Base-by-base conservation (phyloP, 1,140 invertebrate species). In the Zaprionus africanus region DNA sequence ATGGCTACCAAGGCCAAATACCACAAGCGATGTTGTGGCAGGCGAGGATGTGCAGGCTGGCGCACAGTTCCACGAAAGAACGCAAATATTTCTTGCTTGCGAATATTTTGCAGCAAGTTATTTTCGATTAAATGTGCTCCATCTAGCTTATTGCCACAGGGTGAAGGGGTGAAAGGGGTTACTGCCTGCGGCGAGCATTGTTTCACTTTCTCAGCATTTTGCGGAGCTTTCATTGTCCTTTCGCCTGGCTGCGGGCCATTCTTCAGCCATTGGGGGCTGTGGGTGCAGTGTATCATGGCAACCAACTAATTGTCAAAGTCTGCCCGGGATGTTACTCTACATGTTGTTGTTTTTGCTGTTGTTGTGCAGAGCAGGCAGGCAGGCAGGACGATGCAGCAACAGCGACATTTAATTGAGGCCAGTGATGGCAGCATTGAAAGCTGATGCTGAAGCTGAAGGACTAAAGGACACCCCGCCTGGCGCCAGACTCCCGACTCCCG, bases 351-450 rank as follows among this genome's bases (percentile, higher is more conserved):
- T 58, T 34, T 79, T 38, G 24, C 31, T 43, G 0, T 36, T 9
- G 15, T 51, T 49, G 15, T 34, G 46, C 28, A 36, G n/a, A n/a
- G n/a, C n/a, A 4, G 31, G 7, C 9, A 34, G 31, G 31, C 31
- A 34, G 9, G 9, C 34, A 19, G 63, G 9, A 28, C 22, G 51
- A 38, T n/a, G 63, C 64, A 56, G 36, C 26, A n/a, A n/a, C 34
- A 56, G 51, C 53, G 63, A 63, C 63, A 58, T 68, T 68, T 68
- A 68, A 68, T 68, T 68, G 65, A 58, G 65, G 59, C 54, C 51
- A 13, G 31, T 51, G 65, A 49, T 24, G 54, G 51, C 51, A 56
- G 36, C 53, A 43, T 41, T 31, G 34, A 57, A 41, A 57, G 13
- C 38, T n/a, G 38, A 13, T 13, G 36, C 26, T 5, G 26, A 31